A percentile compares a stretch with the other conserved stretches of the same genome.
Evolutionary conservation across 1,140 invertebrate species (phyloP).

Genomic region (Stenopsyche tienmushanensis): DNA sequence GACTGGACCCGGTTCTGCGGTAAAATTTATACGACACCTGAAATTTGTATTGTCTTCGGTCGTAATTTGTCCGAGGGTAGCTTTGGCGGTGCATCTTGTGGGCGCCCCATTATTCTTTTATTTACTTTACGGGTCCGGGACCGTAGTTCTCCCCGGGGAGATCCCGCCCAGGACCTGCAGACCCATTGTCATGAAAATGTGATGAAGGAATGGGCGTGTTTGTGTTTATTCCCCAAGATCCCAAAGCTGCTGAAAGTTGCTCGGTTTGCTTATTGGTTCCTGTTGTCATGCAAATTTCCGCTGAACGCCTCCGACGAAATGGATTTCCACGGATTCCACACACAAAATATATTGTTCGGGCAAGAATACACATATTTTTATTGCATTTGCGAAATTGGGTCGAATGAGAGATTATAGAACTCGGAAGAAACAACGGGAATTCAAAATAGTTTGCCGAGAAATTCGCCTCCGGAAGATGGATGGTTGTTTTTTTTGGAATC

Average conservation of each 20-base stretch:
- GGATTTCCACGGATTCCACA: neutral
- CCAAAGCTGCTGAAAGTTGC: slow-evolving; percentile 16
- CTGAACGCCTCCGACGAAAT: neutral
- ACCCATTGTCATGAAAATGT: slow-evolving; percentile 37
- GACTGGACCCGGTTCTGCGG: neutral
- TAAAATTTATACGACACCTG: neutral
- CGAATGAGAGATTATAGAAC: no score
- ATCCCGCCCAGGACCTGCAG: slow-evolving; percentile 1
- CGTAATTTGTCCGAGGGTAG: no score
- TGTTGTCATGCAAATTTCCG: slow-evolving; percentile 38
- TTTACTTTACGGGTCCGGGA: slow-evolving; percentile 15
- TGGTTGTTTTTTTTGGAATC: no score
- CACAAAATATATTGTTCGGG: no score
- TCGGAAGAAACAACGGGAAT: no score
- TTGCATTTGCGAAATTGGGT: no score
- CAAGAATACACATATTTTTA: no score
- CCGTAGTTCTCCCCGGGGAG: neutral
- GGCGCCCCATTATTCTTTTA: slow-evolving; percentile 15
- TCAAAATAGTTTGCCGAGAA: no score
- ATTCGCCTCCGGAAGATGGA: no score
- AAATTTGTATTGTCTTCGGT: no score
- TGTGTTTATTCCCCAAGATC: slow-evolving; percentile 34
- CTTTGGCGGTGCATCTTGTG: neutral
- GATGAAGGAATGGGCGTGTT: slow-evolving; percentile 38
- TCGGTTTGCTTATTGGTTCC: slow-evolving; percentile 34